These are phyloP conservation scores for Ardeotis arabs DNA, from an alignment of 2,113 vertebrate genomes.

Conservation along the genomic window DNA sequence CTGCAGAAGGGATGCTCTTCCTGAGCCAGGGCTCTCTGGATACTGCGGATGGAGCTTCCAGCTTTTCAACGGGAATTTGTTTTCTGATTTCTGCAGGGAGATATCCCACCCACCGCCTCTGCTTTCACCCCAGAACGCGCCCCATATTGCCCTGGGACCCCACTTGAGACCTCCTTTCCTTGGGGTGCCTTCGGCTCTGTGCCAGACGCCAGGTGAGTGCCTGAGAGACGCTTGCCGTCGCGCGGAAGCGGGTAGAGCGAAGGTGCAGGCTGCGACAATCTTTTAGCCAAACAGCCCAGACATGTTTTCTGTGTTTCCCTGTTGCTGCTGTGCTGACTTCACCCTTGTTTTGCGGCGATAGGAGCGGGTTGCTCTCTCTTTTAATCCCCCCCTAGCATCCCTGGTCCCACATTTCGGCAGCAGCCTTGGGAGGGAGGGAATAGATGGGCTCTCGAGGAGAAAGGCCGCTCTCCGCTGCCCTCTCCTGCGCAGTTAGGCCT, in stretches of 20 bases:
- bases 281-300: background rate
- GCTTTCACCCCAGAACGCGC: constrained; percentile 90
- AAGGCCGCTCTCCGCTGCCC: background rate
- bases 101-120: constrained; percentile 90
- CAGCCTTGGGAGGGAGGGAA: background rate
- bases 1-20: background rate
- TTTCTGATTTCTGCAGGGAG: constrained; percentile 81
- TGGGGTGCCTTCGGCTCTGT: constrained; percentile 92
- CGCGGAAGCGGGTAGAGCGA: background rate
- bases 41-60: background rate
- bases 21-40: background rate
- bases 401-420: background rate
- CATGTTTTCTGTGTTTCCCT: fast-evolving
- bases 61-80: background rate
- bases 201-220: constrained; percentile 91
- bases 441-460: background rate
- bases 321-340: fast-evolving
- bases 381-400: background rate
- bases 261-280: background rate
- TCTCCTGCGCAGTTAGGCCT: background rate
- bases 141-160: constrained; percentile 92
- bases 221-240: fast-evolving
- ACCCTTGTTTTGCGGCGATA: fast-evolving
- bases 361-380: background rate
- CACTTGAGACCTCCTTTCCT: constrained; percentile 94